Base-by-base conservation (phyloP, 2,888 invertebrate species). In the Standfussiana lucernea region DNA sequence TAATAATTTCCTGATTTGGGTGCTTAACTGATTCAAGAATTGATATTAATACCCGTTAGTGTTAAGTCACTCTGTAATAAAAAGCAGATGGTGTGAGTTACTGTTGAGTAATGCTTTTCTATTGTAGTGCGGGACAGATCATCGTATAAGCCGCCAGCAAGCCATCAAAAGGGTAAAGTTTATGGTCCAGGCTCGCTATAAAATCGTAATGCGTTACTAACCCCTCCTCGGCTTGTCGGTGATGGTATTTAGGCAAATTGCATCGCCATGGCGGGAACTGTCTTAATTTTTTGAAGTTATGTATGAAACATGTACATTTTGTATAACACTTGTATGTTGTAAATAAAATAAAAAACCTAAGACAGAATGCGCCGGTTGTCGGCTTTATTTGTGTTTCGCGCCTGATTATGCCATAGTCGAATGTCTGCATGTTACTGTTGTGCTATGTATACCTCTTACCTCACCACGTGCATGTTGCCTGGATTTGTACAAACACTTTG, bases 101-200 rank as follows among this genome's bases (percentile, higher is more conserved):
- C 94, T 92, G 95, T 95, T 96, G 93, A 96, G 95, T 92, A 95
- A 91, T 95, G 92, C 93, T 91, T 96, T 96, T 95, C 92, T 96
- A 94, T 96, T 95, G 93, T 96, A 96, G 96, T 91, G 89, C 91
- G 93, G 92, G 94, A 91, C 93, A 93, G 94, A 91, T 93, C 93
- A 92, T 90, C 91, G 92, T 95, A 95, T 93, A 94, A 90, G 93
- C 93, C 93, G 94, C 96, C 96, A 88, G 88, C 95, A 91, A 95
- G 94, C 88, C 96, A 96, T 92, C 96, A 95, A 89, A 95, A 95
- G 96, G 96, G 96, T 96, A 96, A 96, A 90, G 95, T 96, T 94
- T 85, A 92, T 90, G 91, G 92, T 91, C 92, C 91, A 92, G 91
- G 91, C 92, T 92, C 92, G 92, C 90, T 92, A 90, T 94, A 93